Base-by-base conservation (phyloP, 1,140 invertebrate species). In the Drosophila murphyi region DNA sequence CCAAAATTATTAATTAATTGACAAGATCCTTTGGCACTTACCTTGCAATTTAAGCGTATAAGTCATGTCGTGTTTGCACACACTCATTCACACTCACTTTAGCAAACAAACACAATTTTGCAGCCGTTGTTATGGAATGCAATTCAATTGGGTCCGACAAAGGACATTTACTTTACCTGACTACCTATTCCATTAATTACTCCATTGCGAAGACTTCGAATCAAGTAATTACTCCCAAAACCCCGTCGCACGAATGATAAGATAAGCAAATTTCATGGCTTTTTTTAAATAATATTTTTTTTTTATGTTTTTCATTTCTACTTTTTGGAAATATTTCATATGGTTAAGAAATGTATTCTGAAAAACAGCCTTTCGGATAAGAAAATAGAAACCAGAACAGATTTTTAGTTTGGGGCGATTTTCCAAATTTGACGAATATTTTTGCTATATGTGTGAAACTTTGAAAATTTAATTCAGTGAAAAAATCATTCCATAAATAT, bases 1-100 rank as follows among this genome's bases (percentile, higher is more conserved):
- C 43, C 8, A 59, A 47, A 45, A 48, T 60, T 60, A 60, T 60
- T 47, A 47, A 60, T 48, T 47, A 47, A 60, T 60, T 3, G 31
- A 47, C 12, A 60, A 34, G 41, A 60, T 60, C 34, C 41, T 60
- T 60, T 47, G 32, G 7, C 10, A n/a, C 39, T 43, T 28, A 28
- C 20, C n/a, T 8, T 34, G 7, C 56, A 60, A 34, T 60, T 29
- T 41, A 57, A n/a, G 20, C n/a, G 12, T 29, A 28, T 29, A 31
- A 2, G 2, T 0, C n/a, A 31, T n/a, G 4, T 31, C 8, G n/a
- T n/a, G 4, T 31, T 4, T 10, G 10, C 8, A 4, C 41, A 45
- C 56, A 20, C 41, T n/a, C 39, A 34, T 3, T 5, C 39, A 45
- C 39, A 32, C 29, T 8, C 56, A 32, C n/a, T 20, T 20, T 20